These are phyloP conservation scores for Drosophila mimetica DNA, from an alignment of 2,888 invertebrate genomes.

Conservation along the genomic window DNA sequence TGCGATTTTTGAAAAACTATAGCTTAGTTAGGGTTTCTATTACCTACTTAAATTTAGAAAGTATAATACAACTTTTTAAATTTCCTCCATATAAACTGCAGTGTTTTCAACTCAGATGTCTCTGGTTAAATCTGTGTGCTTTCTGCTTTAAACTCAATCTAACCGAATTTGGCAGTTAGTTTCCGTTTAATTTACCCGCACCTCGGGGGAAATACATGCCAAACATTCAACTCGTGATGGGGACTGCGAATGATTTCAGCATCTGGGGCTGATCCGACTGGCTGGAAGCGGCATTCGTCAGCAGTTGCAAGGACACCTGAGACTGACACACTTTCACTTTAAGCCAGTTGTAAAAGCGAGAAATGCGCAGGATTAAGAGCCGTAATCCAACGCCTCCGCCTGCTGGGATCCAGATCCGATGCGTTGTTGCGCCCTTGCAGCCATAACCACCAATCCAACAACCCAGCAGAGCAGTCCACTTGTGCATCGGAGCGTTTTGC, in stretches of 20 bases:
- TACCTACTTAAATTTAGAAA: background rate
- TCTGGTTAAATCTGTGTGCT: too few species aligned
- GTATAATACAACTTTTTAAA: too few species aligned
- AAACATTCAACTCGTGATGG: conserved; percentile 18
- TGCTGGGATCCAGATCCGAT: conserved; percentile 5
- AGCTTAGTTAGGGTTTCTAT: too few species aligned
- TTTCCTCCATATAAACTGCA: too few species aligned
- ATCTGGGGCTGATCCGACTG: conserved; percentile 19
- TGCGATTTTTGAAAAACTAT: background rate
- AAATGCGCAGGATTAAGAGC: conserved; percentile 47
- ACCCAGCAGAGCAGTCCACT: conserved; percentile 42
- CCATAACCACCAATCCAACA: conserved; percentile 44
- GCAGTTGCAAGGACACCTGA: conserved; percentile 42
- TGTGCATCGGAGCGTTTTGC: conserved; percentile 49
- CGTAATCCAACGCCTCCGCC: conserved; percentile 35
- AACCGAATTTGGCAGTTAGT: background rate
- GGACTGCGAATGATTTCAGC: conserved; percentile 28
- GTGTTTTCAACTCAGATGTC: too few species aligned
- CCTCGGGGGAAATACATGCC: conserved; percentile 5
- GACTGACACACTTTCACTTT: conserved; percentile 43
- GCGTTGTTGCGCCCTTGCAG: conserved; percentile 9
- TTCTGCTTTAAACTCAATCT: too few species aligned
- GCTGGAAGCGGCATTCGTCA: conserved; percentile 25
- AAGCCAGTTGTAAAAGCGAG: conserved; percentile 44
- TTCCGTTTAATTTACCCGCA: background rate